These are phyloP conservation scores for Gadopsis bispinosus DNA, from an alignment of 2,797 vertebrate species.

Conservation along the genomic window DNA sequence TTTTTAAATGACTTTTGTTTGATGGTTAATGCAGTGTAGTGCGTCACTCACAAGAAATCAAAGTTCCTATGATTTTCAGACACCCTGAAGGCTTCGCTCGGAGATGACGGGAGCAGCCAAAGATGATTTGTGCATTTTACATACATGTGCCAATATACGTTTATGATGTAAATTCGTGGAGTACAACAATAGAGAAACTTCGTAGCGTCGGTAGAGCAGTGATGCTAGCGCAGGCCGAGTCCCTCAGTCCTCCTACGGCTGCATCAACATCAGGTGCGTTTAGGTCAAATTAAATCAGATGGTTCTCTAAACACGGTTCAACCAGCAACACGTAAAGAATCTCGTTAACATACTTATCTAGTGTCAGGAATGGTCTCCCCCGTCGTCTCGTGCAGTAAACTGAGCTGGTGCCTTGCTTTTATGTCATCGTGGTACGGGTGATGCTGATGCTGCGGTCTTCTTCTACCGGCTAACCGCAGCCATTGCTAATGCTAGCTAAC, in stretches of 20 bases:
- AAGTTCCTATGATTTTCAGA: background rate
- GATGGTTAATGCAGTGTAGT: background rate
- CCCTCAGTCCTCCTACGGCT: slow-evolving; percentile 24
- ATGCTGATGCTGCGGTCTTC: slow-evolving; percentile 52
- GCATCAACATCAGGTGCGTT: slow-evolving; percentile 32
- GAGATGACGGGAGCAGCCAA: background rate
- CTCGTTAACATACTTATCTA: slow-evolving; percentile 50
- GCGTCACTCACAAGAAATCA: background rate
- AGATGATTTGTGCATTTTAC: background rate
- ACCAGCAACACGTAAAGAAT: background rate
- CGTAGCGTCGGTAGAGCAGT: background rate
- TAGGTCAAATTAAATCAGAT: slow-evolving; percentile 27
- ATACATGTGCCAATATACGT: background rate
- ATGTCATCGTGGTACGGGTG: slow-evolving; percentile 34
- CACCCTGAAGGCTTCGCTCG: background rate
- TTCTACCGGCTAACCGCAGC: slow-evolving; percentile 48
- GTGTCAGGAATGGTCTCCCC: background rate
- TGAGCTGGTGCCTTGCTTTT: background rate
- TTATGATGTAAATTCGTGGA: background rate
- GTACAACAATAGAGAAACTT: slow-evolving; percentile 1
- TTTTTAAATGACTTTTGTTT: background rate
- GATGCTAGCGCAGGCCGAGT: slow-evolving; percentile 63
- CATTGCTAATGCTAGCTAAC: slow-evolving; percentile 61
- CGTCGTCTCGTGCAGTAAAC: background rate
- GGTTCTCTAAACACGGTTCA: background rate